Conservation (phyloP, 2,113 vertebrate genomes). For the Ciconia stormi region DNA sequence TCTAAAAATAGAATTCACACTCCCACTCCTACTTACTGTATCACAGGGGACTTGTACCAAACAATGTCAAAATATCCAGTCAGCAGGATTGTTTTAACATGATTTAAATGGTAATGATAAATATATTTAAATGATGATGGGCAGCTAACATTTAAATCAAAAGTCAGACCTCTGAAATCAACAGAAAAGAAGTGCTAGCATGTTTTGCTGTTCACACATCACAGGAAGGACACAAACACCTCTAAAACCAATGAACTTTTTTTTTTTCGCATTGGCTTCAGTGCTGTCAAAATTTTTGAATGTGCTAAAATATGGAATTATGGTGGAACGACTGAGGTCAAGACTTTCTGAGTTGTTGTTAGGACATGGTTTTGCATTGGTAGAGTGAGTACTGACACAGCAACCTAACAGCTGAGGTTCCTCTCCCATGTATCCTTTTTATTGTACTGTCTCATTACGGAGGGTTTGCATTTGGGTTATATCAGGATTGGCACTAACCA, state of each 20-base stretch:
- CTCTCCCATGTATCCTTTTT: not conserved
- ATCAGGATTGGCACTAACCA: not conserved
- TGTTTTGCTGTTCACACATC: not conserved
- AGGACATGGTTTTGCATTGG: not conserved
- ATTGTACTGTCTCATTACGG: not conserved
- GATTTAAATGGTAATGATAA: not conserved
- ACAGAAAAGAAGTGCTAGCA: fast-evolving
- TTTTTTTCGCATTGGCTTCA: not conserved
- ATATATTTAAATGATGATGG: not conserved
- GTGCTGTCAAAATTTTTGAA: not conserved
- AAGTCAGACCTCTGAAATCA: not conserved
- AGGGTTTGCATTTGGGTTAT: not conserved
- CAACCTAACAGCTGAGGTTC: not conserved
- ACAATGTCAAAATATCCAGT: not conserved
- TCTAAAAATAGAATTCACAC: not conserved
- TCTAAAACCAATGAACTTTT: not conserved
- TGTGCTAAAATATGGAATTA: not conserved
- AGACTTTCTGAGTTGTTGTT: not conserved
- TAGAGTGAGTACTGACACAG: not conserved
- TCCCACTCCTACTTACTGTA: not conserved
- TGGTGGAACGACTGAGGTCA: not conserved
- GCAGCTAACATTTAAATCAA: not conserved
- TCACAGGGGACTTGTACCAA: not conserved
- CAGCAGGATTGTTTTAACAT: not conserved
- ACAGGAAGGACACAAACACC: not conserved